Conservation (phyloP, 2,888 invertebrate species). For the Marronus borbonicus region DNA sequence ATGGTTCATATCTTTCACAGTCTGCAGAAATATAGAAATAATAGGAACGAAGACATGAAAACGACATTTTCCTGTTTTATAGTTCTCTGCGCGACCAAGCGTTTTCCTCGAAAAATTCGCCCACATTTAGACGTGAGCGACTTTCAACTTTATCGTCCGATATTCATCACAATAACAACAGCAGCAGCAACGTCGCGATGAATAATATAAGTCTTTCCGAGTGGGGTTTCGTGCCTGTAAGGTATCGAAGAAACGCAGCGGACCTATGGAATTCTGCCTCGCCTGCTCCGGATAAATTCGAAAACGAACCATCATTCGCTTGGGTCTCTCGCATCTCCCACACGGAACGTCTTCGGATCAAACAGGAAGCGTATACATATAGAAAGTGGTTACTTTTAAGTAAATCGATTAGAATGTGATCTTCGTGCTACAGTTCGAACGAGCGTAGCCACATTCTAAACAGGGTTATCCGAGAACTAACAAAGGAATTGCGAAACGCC, state of each 20-base stretch:
- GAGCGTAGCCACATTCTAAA: constrained; percentile 61
- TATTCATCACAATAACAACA: constrained; percentile 66
- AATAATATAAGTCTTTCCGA: constrained; percentile 71
- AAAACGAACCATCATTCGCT: constrained; percentile 54
- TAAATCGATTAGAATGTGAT: constrained; percentile 61
- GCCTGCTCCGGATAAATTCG: constrained; percentile 41
- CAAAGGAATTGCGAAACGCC: constrained; percentile 68
- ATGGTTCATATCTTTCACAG: too few species aligned
- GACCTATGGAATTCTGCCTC: constrained; percentile 57
- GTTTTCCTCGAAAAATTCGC: background rate
- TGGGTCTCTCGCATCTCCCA: constrained; percentile 64
- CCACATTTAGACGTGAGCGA: background rate
- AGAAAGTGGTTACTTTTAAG: constrained; percentile 70
- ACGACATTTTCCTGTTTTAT: constrained; percentile 10
- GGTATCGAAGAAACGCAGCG: constrained; percentile 65
- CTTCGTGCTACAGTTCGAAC: background rate
- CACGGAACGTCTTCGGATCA: constrained; percentile 70
- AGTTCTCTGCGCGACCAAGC: constrained; percentile 10
- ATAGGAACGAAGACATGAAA: background rate
- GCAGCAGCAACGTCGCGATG: constrained; percentile 66
- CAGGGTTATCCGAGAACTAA: constrained; percentile 66
- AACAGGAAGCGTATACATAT: constrained; percentile 69
- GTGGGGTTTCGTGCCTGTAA: constrained; percentile 67
- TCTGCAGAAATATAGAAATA: too few species aligned
- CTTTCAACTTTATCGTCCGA: constrained; percentile 55